These are phyloP conservation scores for Zaprionus tsacasi DNA, from an alignment of 1,140 invertebrate genomes.

Conservation along the genomic window DNA sequence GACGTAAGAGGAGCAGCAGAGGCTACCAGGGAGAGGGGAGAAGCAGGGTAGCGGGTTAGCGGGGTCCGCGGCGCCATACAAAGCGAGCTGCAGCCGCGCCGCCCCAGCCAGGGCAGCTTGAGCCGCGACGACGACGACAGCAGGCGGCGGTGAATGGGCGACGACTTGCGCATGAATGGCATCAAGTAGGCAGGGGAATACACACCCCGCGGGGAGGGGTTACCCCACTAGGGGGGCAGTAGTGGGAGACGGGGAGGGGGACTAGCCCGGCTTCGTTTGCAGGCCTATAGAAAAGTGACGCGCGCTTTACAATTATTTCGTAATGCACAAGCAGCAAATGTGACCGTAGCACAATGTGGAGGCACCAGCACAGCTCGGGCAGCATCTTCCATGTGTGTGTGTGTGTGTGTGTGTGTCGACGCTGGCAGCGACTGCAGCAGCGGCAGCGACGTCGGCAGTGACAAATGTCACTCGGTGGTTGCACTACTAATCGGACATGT, in stretches of 20 bases:
- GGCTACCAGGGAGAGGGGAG: background rate
- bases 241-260: background rate
- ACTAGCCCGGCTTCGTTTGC: conserved; percentile 50
- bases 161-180: conserved; percentile 81
- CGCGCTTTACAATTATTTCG: conserved; percentile 81
- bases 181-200: conserved; percentile 52
- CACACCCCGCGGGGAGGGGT: background rate
- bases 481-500: conserved; percentile 82
- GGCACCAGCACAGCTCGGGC: conserved; percentile 12
- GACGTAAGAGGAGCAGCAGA: no score
- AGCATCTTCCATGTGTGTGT: background rate
- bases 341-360: conserved; percentile 57
- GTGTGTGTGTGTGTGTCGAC: background rate
- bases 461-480: conserved; percentile 81
- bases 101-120: background rate
- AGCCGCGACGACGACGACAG: conserved; percentile 1
- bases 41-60: background rate
- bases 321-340: conserved; percentile 80
- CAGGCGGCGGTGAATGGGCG: conserved; percentile 67
- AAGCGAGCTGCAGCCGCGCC: conserved; percentile 19
- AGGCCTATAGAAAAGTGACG: conserved; percentile 81
- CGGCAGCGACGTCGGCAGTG: conserved; percentile 47
- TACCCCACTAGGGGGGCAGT: background rate
- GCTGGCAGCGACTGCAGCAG: conserved; percentile 22
- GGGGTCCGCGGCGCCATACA: conserved; percentile 17